Evolutionary conservation across 1,140 invertebrate species (phyloP).

Genomic region (Yoshiicerus persimilis): DNA sequence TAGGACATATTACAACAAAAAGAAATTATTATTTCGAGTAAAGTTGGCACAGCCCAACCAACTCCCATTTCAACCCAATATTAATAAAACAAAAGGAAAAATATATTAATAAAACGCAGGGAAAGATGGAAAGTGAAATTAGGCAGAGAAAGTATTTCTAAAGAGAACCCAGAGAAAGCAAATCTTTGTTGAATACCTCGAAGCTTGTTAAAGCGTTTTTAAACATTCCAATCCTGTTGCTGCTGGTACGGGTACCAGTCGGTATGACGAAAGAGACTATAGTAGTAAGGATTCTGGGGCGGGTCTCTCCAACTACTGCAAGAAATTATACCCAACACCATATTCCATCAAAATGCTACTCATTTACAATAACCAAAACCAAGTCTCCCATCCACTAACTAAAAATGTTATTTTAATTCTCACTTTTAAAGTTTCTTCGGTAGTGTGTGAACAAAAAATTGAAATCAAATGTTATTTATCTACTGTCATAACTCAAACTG

Average conservation of each 20-base stretch:
- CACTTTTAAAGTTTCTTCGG: not conserved
- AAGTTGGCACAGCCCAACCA: not conserved
- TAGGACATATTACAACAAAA: too few species aligned
- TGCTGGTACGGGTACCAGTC: conserved; percentile 45
- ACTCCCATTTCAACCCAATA: not conserved
- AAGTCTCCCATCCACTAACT: not conserved
- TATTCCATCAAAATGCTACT: conserved; percentile 18
- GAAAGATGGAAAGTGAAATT: not conserved
- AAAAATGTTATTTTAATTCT: not conserved
- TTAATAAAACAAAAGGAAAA: not conserved
- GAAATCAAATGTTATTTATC: not conserved
- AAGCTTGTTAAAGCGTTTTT: conserved; percentile 43
- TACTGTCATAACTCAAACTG: not conserved
- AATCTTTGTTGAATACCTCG: conserved; percentile 35
- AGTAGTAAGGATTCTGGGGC: conserved; percentile 46
- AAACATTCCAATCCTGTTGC: conserved; percentile 48
- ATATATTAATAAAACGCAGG: not conserved
- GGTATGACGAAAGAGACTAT: conserved; percentile 42
- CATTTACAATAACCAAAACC: not conserved
- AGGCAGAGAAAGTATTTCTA: not conserved
- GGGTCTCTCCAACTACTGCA: conserved; percentile 48
- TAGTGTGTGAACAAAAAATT: too few species aligned
- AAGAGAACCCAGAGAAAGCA: not conserved
- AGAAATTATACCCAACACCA: conserved; percentile 36
- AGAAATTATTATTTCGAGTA: not conserved